phyloP scores from a whole-genome alignment of 2,113 vertebrate genomes.

The Melanocharis versteri region DNA sequence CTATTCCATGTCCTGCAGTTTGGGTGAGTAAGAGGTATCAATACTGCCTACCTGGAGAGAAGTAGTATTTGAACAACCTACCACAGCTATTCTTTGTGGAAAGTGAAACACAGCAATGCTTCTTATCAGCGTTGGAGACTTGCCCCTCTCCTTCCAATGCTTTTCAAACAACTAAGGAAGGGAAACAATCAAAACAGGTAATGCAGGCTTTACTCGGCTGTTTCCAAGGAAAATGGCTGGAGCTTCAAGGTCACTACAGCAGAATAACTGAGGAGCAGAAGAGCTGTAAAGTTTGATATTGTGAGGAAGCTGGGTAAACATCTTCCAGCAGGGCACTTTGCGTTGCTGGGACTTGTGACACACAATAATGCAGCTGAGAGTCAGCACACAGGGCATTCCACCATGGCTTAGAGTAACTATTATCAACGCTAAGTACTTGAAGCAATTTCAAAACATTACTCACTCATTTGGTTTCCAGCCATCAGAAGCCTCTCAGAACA shows the following conservation, averaged over 20 bases:
- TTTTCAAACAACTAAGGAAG: not conserved
- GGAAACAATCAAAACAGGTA: not conserved
- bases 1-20: not conserved
- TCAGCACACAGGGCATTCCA: not conserved
- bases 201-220: not conserved
- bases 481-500: not conserved
- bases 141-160: not conserved
- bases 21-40: not conserved
- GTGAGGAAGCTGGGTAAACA: not conserved
- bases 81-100: not conserved
- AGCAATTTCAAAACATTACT: not conserved
- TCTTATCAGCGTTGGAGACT: not conserved
- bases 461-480: not conserved
- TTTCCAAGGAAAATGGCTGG: not conserved
- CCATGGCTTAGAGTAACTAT: not conserved
- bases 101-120: conserved; percentile 31
- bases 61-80: not conserved
- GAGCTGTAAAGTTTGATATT: not conserved
- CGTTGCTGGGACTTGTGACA: not conserved
- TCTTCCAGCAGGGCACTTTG: not conserved
- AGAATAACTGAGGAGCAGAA: not conserved
- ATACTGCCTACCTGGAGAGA: not conserved
- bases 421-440: not conserved
- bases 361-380: not conserved
- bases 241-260: not conserved